Conservation (phyloP, 2,888 invertebrate genomes). For the Cetonia aurata region DNA sequence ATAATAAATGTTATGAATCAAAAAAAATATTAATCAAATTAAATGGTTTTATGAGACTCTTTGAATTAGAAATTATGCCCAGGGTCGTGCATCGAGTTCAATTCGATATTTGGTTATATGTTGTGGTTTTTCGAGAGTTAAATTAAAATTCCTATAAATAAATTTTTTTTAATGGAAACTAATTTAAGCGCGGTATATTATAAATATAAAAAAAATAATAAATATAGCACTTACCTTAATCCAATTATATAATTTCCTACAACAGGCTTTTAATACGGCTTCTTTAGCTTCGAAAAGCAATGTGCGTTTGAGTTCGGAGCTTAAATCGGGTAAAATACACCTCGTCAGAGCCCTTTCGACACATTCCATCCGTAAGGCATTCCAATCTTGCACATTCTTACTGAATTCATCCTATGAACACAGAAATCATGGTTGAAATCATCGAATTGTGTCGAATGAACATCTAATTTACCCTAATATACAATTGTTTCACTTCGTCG, state of each 20-base stretch:
- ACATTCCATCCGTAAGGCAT: constrained; percentile 87
- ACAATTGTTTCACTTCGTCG: constrained; percentile 90
- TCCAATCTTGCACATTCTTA: constrained; percentile 96
- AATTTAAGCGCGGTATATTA: no score
- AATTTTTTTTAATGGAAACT: no score
- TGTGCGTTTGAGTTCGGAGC: constrained; percentile 85
- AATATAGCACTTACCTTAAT: constrained; percentile 75
- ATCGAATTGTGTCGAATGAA: background rate
- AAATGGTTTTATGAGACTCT: no score
- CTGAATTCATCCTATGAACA: constrained; percentile 88
- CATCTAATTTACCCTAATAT: constrained; percentile 73
- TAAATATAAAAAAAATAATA: constrained; percentile 14
- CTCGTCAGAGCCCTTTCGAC: constrained; percentile 89
- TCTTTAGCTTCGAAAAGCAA: constrained; percentile 90
- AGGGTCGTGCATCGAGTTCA: no score
- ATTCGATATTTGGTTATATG: no score
- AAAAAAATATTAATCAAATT: no score
- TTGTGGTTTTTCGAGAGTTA: no score
- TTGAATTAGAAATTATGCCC: no score
- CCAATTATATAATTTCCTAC: constrained; percentile 90
- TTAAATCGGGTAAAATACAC: constrained; percentile 90
- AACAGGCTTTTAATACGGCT: constrained; percentile 83
- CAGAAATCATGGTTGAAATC: constrained; percentile 7
- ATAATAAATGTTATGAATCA: background rate
- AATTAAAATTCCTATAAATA: no score